phyloP scores from a whole-genome alignment of 2,797 vertebrate genomes.

The Gobio occitaniae region DNA sequence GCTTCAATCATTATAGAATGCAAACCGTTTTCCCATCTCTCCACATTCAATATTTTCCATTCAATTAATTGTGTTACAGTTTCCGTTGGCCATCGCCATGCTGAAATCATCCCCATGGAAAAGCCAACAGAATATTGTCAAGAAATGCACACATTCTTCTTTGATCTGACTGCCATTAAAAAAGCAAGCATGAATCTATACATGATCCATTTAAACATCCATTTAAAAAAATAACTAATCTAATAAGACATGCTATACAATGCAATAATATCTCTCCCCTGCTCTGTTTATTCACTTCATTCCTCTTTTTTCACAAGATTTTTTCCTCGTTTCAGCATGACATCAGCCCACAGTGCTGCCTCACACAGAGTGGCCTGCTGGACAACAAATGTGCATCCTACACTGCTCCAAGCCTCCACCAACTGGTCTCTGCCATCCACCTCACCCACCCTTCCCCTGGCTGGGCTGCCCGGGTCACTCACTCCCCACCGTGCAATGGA shows the following conservation, averaged over 20 bases:
- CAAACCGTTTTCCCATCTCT: not conserved
- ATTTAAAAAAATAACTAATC: not conserved
- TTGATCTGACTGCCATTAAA: not conserved
- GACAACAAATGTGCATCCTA: slow-evolving; percentile 97
- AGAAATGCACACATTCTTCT: not conserved
- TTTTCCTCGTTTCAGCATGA: slow-evolving; percentile 87
- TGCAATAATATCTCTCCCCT: slow-evolving; percentile 57
- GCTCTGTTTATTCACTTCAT: slow-evolving; percentile 56
- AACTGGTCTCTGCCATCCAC: slow-evolving; percentile 50
- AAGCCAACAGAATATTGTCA: not conserved
- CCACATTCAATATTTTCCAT: not conserved
- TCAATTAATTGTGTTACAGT: not conserved
- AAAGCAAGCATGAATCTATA: not conserved
- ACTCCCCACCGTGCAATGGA: slow-evolving; percentile 84
- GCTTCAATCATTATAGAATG: not conserved
- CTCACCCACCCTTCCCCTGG: slow-evolving; percentile 77
- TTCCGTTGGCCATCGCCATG: not conserved
- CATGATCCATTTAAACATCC: not conserved
- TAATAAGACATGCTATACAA: not conserved
- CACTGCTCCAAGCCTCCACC: slow-evolving; percentile 79
- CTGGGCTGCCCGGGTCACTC: slow-evolving; percentile 91
- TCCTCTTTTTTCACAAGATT: slow-evolving; percentile 15
- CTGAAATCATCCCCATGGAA: not conserved
- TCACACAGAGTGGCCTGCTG: slow-evolving; percentile 99
- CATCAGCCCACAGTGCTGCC: slow-evolving; percentile 95